These are phyloP conservation scores for Micrasema minimum DNA, from an alignment of 1,140 invertebrate species.

Conservation along the genomic window DNA sequence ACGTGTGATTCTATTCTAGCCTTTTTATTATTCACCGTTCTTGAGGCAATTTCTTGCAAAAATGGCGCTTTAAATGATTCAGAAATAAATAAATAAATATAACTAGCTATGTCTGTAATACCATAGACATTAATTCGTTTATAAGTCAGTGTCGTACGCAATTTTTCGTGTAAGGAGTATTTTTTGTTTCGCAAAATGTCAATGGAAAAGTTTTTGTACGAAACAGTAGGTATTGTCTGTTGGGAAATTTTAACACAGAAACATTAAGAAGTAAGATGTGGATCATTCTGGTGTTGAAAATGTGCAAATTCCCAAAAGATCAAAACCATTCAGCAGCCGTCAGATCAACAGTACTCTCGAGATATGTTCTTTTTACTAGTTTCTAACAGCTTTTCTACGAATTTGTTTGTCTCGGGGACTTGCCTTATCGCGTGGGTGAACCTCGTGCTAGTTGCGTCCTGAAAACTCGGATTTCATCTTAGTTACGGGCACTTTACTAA, in stretches of 20 bases:
- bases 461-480: neutral
- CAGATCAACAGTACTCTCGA: no score
- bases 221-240: conserved; percentile 19
- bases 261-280: neutral
- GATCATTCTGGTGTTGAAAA: neutral
- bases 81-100: no score
- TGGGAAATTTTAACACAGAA: conserved; percentile 21
- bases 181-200: neutral
- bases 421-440: conserved; percentile 31
- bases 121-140: no score
- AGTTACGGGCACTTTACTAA: neutral
- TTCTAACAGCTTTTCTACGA: conserved; percentile 5
- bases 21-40: no score
- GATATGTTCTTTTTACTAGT: conserved; percentile 1
- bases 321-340: neutral
- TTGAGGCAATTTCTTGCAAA: no score
- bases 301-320: neutral
- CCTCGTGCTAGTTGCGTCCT: conserved; percentile 17
- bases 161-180: conserved; percentile 6
- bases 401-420: conserved; percentile 10
- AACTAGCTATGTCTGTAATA: no score
- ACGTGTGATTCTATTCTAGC: no score
- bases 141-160: no score
- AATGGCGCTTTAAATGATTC: no score
- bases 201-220: conserved; percentile 17